Evolutionary conservation across 2,113 vertebrate genomes (phyloP).

Genomic region (Jacana jacana): DNA sequence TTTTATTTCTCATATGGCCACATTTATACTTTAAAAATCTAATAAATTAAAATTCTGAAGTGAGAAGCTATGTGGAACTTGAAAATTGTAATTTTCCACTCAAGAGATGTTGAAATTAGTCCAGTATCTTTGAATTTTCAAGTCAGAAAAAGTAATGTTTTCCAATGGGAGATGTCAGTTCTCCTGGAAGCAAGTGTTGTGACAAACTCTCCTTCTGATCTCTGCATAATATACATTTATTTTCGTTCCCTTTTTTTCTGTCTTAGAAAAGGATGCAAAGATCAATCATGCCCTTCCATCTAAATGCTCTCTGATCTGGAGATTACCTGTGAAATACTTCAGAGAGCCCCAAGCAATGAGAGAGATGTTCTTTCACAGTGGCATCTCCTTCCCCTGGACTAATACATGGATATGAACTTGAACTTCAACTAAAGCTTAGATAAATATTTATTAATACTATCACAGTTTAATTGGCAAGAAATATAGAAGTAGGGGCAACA

Average conservation of each 20-base stretch:
- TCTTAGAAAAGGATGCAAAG: not conserved
- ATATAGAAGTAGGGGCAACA: not conserved
- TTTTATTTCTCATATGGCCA: not conserved
- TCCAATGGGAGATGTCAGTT: not conserved
- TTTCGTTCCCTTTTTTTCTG: not conserved
- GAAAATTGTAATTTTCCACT: not conserved
- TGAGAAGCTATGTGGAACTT: not conserved
- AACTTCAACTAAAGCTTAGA: not conserved
- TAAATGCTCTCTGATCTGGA: not conserved
- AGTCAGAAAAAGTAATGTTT: not conserved
- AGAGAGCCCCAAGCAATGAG: not conserved
- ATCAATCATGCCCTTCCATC: not conserved
- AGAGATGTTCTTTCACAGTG: not conserved
- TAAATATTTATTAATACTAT: conserved; percentile 36
- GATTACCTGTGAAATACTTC: not conserved
- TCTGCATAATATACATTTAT: not conserved
- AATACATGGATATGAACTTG: not conserved
- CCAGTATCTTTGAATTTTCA: not conserved
- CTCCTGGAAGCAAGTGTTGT: accelerated
- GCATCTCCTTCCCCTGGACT: not conserved
- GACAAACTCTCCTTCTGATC: not conserved
- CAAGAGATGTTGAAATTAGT: not conserved
- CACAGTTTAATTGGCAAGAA: conserved; percentile 3
- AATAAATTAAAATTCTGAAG: not conserved
- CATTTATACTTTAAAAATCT: not conserved